phyloP scores from a whole-genome alignment of 2,797 vertebrate species.

The Lutjanus campechanus region DNA sequence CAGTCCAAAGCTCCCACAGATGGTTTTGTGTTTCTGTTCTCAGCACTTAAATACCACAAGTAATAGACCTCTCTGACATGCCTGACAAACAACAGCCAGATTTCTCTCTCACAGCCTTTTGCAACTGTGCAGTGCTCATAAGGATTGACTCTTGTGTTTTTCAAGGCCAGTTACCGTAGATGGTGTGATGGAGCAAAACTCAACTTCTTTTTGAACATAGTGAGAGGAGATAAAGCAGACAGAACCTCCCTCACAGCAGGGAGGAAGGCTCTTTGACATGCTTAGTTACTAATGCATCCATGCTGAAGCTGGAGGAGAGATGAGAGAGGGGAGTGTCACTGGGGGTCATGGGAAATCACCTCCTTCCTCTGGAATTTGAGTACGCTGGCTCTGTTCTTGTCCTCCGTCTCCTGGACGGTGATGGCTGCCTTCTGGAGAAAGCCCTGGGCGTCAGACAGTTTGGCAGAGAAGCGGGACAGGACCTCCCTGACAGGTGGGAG shows the following conservation, averaged over 20 bases:
- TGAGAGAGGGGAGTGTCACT: background rate
- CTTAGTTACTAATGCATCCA: slow-evolving; percentile 10
- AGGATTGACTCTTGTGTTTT: slow-evolving; percentile 1
- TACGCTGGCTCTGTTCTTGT: slow-evolving; percentile 86
- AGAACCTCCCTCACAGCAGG: slow-evolving; percentile 5
- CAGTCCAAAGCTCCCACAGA: slow-evolving; percentile 54
- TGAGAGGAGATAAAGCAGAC: slow-evolving; percentile 28
- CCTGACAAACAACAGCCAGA: slow-evolving; percentile 36
- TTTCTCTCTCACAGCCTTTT: background rate
- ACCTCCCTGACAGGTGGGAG: slow-evolving; percentile 86
- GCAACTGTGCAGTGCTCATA: background rate
- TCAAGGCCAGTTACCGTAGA: background rate
- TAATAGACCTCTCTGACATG: slow-evolving; percentile 39
- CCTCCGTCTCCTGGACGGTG: slow-evolving; percentile 80
- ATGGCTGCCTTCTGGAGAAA: slow-evolving; percentile 84
- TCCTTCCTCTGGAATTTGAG: slow-evolving; percentile 86
- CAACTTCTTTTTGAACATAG: slow-evolving; percentile 8
- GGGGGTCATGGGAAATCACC: slow-evolving; percentile 80
- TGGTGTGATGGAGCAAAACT: slow-evolving; percentile 16
- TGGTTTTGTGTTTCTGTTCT: slow-evolving; percentile 62
- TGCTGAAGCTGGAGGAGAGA: background rate
- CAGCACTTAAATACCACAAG: slow-evolving; percentile 40
- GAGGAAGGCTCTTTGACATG: slow-evolving; percentile 3
- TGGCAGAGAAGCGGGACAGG: slow-evolving; percentile 84
- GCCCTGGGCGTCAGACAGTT: slow-evolving; percentile 85